These are phyloP conservation scores for Melieria crassipennis DNA, from an alignment of 2,888 invertebrate species.

Conservation along the genomic window DNA sequence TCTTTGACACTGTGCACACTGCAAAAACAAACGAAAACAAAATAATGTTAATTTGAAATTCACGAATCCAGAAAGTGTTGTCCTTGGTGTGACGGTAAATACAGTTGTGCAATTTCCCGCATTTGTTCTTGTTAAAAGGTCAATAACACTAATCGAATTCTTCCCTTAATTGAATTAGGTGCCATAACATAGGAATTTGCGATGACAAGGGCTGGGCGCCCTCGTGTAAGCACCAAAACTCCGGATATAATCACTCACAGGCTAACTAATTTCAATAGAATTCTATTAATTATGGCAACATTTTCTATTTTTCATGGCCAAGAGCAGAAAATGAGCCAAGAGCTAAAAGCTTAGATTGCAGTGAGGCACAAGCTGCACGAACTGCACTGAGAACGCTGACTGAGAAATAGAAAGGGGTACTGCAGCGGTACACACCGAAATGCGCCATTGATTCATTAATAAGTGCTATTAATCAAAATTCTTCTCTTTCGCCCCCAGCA, in stretches of 20 bases:
- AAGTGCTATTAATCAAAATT: constrained; percentile 62
- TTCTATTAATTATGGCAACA: constrained; percentile 42
- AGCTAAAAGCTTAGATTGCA: constrained; percentile 22
- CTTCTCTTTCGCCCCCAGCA: constrained; percentile 56
- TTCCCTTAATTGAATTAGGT: too few species aligned
- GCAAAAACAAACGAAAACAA: too few species aligned
- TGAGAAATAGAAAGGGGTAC: constrained; percentile 4
- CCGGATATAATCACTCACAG: constrained; percentile 31
- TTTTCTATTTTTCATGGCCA: constrained; percentile 47
- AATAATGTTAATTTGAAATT: too few species aligned
- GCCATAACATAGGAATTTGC: too few species aligned
- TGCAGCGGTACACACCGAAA: constrained; percentile 12
- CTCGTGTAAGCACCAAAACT: constrained; percentile 39
- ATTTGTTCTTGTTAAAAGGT: too few species aligned
- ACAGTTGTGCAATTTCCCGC: too few species aligned
- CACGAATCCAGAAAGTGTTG: too few species aligned
- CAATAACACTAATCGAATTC: too few species aligned
- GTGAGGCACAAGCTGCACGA: constrained; percentile 10
- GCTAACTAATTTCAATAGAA: constrained; percentile 23
- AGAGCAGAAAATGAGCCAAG: constrained; percentile 27
- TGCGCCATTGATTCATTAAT: constrained; percentile 20
- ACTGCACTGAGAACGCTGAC: constrained; percentile 12
- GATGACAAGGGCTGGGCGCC: background rate
- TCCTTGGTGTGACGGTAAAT: too few species aligned
- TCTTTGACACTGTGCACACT: too few species aligned